Percentiles rank a stretch among this genome's conserved stretches.
These are phyloP conservation scores for Ptilorrhoa leucosticta DNA, from an alignment of 2,113 vertebrate genomes.

Conservation along the genomic window DNA sequence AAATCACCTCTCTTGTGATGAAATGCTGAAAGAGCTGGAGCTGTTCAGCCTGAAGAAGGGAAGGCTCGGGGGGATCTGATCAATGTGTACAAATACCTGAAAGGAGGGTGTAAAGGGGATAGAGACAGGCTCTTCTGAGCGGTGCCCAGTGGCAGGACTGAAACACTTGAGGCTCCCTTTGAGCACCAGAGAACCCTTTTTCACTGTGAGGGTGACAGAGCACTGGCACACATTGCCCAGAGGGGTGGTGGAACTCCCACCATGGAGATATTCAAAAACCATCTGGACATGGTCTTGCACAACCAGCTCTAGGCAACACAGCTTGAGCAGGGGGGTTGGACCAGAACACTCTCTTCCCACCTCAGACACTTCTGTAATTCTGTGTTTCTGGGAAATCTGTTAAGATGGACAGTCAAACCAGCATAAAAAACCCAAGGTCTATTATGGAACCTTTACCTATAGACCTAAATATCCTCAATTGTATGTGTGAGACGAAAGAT, in stretches of 20 bases:
- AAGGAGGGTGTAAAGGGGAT: fast-evolving
- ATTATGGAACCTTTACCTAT: not conserved
- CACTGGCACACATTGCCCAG: not conserved
- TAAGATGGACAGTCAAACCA: not conserved
- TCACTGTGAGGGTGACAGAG: not conserved
- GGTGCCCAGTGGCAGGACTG: not conserved
- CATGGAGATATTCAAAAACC: not conserved
- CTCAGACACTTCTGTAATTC: not conserved
- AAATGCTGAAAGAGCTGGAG: not conserved
- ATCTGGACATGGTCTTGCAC: not conserved
- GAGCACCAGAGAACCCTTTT: not conserved
- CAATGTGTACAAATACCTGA: not conserved
- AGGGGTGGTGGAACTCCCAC: not conserved
- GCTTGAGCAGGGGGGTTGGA: not conserved
- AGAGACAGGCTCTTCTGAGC: not conserved
- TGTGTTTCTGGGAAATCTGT: not conserved
- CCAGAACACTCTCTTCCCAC: not conserved
- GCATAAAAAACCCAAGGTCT: not conserved
- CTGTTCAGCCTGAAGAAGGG: not conserved
- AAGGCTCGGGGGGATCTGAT: not conserved
- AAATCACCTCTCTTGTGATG: not conserved
- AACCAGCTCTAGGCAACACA: not conserved
- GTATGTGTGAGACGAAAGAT: not conserved
- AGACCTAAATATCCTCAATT: not conserved
- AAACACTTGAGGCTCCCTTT: not conserved